Evolutionary conservation across 2,888 invertebrate species (phyloP), one percentile per base, ranked within the genome.

Genomic region (Eueremaeus valkanovi): DNA sequence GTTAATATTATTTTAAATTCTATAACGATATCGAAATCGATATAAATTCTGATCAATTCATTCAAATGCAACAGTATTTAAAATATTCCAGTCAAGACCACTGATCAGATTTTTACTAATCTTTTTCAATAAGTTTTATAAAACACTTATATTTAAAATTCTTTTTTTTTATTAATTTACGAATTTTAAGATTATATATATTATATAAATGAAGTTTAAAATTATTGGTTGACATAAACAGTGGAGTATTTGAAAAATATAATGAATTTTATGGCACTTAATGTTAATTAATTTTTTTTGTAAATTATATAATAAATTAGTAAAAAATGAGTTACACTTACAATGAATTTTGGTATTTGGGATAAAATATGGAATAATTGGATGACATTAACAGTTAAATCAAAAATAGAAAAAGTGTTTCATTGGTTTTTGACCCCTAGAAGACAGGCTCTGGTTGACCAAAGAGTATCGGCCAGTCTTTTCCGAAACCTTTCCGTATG

Each of bases 391-490:
- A 11, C 45, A 55, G 11, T 27, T 31, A 31, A 27, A 58, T 21
- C 33, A 31, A 55, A 3, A 8, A 21, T n/a, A n/a, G 29, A 55
- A 24, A 29, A 27, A 2, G 11, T 9, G 3, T 29, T 31, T 61
- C 21, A 68, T 33, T 68, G 33, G n/a, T 58, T 58, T 24, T 58
- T 40, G 13, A n/a, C 42, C 0, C 77, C 78, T 18, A 78, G 63
- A 11, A 78, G 68, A 72, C 79, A 79, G n/a, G 77, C 72, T 8
- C 78, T 55, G 11, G 77, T 76, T 5, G 78, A 74, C 79, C 79
- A 79, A 11, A 79, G 49, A 6, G 76, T 74, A 33, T 78, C 78
- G 0, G 78, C 76, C 13, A 79, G 74, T 31, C 73, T 74, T 72
- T 77, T 76, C 0, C 77, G 75, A 45, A 79, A 79, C 1, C 75